Evolutionary conservation across 2,888 invertebrate species (phyloP), one percentile per base, ranked within the genome.

Genomic region (Arge pagana): DNA sequence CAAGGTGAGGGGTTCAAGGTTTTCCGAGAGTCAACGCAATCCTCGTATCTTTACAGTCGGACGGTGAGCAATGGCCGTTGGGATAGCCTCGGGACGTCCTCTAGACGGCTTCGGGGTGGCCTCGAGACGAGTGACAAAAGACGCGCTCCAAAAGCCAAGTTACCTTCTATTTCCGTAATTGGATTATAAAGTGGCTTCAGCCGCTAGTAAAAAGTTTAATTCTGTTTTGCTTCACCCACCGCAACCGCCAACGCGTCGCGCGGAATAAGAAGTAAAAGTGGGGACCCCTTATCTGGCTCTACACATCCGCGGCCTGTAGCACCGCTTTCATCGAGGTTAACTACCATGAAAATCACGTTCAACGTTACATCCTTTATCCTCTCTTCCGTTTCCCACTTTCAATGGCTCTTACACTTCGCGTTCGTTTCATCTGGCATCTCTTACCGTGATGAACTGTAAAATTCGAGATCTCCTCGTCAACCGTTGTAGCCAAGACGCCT

Each of bases 61-160:
- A n/a, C n/a, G n/a, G n/a, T n/a, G n/a, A n/a, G n/a, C n/a, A n/a
- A n/a, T n/a, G 52, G 26, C 39, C 16, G 37, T 19, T 24, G 10
- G 37, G 33, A 26, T 10, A 10, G 7, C 48, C 52, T 48, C 45
- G 26, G 31, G 37, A 40, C 50, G 50, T 30, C 48, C 53, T 48
- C 52, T 55, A 55, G 55, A 53, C 53, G 55, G 54, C 52, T 31
- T 5, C 15, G 28, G 48, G 31, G 24, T 31, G 8, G 19, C 33
- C 13, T 48, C 37, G 31, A 19, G 48, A 52, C 53, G 53, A 53
- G 43, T 54, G 48, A 49, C 56, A n/a, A n/a, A n/a, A n/a, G n/a
- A n/a, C n/a, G n/a, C n/a, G n/a, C n/a, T n/a, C 26, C n/a, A 10
- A 11, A 16, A 10, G 16, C 15, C 3, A 40, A 7, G 13, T 15